Evolutionary conservation across 2,113 vertebrate genomes (phyloP), one percentile per base, ranked within the genome.

Genomic region (Sinocyclocheilus anophthalmus): DNA sequence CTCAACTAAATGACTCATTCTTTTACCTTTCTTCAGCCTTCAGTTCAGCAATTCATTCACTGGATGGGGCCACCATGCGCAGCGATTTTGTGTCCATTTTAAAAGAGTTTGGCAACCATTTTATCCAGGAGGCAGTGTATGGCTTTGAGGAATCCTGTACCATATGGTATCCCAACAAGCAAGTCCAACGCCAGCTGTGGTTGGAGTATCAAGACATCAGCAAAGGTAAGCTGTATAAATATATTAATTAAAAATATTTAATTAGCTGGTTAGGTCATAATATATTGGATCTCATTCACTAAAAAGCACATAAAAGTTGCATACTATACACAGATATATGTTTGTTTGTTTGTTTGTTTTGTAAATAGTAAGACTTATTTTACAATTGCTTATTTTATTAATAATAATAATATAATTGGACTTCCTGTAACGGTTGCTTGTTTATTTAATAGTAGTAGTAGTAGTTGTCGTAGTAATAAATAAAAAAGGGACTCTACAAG

Each of bases 141-240:
- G 98, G 98, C 85, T 99, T 99, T n/a, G 96, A 99, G 93, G 97
- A 99, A 92, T 96, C 96, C 91, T 99, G 98, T 85, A 97, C 96
- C 90, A 99, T 99, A 92, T 99, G 98, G 98, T 99, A 99, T 91
- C 98, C 98, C 90, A 99, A 98, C 91, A 98, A 96, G 72, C 97
- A 98, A 93, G 97, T 99, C 81, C 98, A 99, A 93, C 94, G 96
- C 55, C 96, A 98, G 93, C 96, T 99, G 91, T 99, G 98, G 98
- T 91, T 99, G 80, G 98, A 99, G 88, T 99, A 99, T 24, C 97
- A 99, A 93, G 98, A 99, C 90, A 99, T 99, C 89, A 99, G 97
- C 94, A 99, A 99, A 98, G 98, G 98, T 95, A 92, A 89, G 91
- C 57, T 84, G 12, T 48, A 42, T 3, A 57, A 2, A 24, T 72